Base-by-base conservation (phyloP, 2,113 vertebrate species). In the Psephotus haematonotus region DNA sequence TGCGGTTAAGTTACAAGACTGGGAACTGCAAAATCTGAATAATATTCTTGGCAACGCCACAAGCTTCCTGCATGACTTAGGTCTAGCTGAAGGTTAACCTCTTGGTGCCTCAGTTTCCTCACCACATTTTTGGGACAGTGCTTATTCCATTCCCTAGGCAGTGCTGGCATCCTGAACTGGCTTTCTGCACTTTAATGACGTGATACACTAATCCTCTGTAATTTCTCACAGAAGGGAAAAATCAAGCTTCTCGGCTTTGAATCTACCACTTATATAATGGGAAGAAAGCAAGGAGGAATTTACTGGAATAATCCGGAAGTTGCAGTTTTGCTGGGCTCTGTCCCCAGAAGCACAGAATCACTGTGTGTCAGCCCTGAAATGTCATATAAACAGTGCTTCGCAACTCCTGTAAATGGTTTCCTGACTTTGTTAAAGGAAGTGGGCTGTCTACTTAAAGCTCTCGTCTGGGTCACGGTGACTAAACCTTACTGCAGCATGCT, bases 381-480 rank as follows among this genome's bases (percentile, higher is more conserved):
- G 74, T 87, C 86, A 7, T 85, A 64, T 91, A 96, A 96, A 93
- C 95, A 95, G 67, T 77, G 63, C 59, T 92, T 69, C 19, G 20
- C 35, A 60, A 64, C 77, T 82, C 83, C 88, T 75, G 80, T 71
- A 60, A 93, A 78, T 78, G 65, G 60, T 96, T 97, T 94, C 80
- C 95, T 91, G 88, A 75, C 88, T 93, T 93, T 84, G 90, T 71
- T 65, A 91, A 62, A 94, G 95, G 95, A 97, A 95, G 88, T 90
- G 80, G 68, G 65, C 86, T 96, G 93, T 92, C 90, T 96, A 11
- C 93, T 81, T 83, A 77, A 88, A 92, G 50, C 90, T 84, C 76
- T 76, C 68, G 85, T 96, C 96, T 96, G 92, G 95, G 93, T 95
- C 95, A 91, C 1, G 1, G 82, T 96, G 96, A 96, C 90, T 96